Evolutionary conservation across 2,888 invertebrate species (phyloP), one percentile per base, ranked within the genome.

Genomic region (Drosophila anomalata): DNA sequence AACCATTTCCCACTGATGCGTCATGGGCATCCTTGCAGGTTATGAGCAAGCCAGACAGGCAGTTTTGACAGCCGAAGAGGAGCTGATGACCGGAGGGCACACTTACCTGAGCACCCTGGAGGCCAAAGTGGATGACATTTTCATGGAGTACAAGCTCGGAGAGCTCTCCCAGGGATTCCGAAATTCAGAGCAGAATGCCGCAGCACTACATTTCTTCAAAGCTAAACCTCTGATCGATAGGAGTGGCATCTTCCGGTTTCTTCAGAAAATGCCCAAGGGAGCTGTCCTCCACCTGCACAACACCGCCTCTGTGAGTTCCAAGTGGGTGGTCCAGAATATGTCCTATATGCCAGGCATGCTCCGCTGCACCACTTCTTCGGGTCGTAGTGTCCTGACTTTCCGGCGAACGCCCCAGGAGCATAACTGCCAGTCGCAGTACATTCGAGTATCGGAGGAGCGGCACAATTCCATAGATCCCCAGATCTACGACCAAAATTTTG

Each of bases 191-290:
- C 79, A 78, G 41, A 91, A 89, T 50, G 89, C 93, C 14, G 93
- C 94, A 0, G 91, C 93, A 0, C 87, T 91, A 65, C 94, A 94
- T 85, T 94, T 95, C 75, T 92, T 94, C 61, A 89, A 92, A 11
- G 92, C 92, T 0, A 93, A 92, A 66, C 59, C 88, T 0, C 75
- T 92, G 1, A 94, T 95, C 17, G 93, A 94, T 24, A 82, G 90
- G 5, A 94, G 94, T 0, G 82, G 91, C 36, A 92, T 95, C 0
- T 94, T 93, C 73, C 81, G 93, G 52, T 91, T 94, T 4, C 92
- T 95, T 4, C 90, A 92, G 55, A 89, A 90, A 60, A 91, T 95
- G 90, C 95, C 95, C 0, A 95, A 92, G 44, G 91, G 94, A 2
- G 92, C 92, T 0, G 91, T 93, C 0, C 89, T 94, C 0, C 94